Evolutionary conservation across 35 echinoderm and acorn worm species (phyloP).

Genomic region (Strongylocentrotus purpuratus): DNA sequence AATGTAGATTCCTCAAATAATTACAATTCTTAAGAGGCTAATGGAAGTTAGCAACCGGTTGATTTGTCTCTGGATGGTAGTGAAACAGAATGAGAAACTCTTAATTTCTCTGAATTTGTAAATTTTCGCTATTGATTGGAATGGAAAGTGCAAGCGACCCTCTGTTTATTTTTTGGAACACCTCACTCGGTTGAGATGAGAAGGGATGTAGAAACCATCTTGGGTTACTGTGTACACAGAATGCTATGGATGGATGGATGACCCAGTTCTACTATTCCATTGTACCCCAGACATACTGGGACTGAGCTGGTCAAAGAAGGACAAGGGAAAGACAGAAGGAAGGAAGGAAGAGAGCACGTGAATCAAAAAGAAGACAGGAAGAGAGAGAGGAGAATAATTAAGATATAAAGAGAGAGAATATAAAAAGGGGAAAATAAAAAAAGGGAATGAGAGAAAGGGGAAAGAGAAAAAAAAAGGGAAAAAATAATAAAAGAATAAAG

Average conservation of each 20-base stretch:
- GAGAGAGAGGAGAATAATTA: too few species aligned
- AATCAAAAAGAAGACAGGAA: too few species aligned
- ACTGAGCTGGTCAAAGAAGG: neutral
- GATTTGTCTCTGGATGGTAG: too few species aligned
- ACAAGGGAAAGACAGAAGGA: neutral
- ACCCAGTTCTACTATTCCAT: neutral
- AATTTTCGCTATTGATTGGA: neutral
- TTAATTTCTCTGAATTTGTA: neutral
- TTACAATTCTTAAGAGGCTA: too few species aligned
- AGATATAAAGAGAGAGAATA: too few species aligned
- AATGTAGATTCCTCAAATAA: too few species aligned
- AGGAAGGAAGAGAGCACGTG: too few species aligned
- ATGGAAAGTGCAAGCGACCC: neutral
- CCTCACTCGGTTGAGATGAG: neutral
- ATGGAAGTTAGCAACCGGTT: too few species aligned
- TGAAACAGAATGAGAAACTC: neutral
- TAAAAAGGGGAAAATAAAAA: too few species aligned
- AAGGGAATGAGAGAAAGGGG: too few species aligned
- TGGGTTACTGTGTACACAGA: neutral
- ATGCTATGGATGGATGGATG: neutral
- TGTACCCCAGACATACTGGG: neutral
- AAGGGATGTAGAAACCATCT: neutral
- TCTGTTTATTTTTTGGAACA: neutral
- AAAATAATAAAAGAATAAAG: too few species aligned
- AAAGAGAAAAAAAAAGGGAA: too few species aligned